Evolutionary conservation across 1,140 invertebrate species (phyloP), one percentile per base, ranked within the genome.

Genomic region (Pygmarrhopalites habei): DNA sequence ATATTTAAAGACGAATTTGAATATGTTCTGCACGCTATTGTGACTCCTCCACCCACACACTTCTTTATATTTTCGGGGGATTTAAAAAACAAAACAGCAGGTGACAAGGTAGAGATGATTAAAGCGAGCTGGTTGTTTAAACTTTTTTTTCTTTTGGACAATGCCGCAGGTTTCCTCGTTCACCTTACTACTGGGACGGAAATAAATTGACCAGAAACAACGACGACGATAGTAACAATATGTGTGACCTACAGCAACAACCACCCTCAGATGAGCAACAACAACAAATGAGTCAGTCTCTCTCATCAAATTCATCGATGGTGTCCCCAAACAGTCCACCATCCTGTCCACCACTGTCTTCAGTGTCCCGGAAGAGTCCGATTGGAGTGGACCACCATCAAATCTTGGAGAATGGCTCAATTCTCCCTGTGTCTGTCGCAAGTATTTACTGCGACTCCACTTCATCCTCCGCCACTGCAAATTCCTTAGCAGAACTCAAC

Each of bases 391-490:
- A n/a, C n/a, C n/a, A n/a, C n/a, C n/a, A n/a, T n/a, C n/a, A n/a
- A n/a, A n/a, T n/a, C n/a, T n/a, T n/a, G n/a, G 32, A 35, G 15
- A 35, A 5, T 5, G 32, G 15, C 32, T 35, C 5, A 35, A 35
- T 35, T 35, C 32, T 26, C 4, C 49, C 49, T 28, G 49, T 52
- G 49, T 52, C 49, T 23, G 49, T 52, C 14, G 19, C 23, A 23
- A 52, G 23, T 23, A 52, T 52, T 5, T 52, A 52, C 49, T 52
- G 49, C 23, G 49, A 52, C 49, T 52, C 49, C 5, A 52, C 49
- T 7, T 52, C 49, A 26, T n/a, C n/a, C n/a, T n/a, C n/a, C n/a
- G n/a, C 46, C 46, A 29, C 3, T 28, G 4, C 44, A 47, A 47
- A 47, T n/a, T 47, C 44, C 7, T 10, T 25, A 10, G 5, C 32